Base-by-base conservation (phyloP, 2,888 invertebrate genomes). In the Tipula lateralis region DNA sequence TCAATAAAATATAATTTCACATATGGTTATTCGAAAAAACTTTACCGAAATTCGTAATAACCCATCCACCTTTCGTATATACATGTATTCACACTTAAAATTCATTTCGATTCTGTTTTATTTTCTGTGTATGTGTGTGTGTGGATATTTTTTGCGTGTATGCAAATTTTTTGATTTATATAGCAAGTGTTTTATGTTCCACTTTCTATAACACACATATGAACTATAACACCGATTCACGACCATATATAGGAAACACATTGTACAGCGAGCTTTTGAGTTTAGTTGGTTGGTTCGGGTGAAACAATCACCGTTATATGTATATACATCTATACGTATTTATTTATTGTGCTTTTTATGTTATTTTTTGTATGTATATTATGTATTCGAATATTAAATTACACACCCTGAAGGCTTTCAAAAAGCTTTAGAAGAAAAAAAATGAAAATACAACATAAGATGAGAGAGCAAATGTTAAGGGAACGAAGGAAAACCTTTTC, bases 401-500 rank as follows among this genome's bases (percentile, higher is more conserved):
- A 66, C 66, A 66, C 66, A n/a, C 66, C 66, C 66, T 66, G 66
- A 66, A 66, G 66, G 66, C 66, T 66, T 66, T 66, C 66, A 66
- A 66, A 44, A 66, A 66, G 66, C 66, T 66, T 66, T 9, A 50
- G 19, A 66, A 39, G 13, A 44, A 44, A 44, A 44, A 44, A 44
- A n/a, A 9, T 24, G 66, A 9, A 66, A 66, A 24, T 24, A 66
- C 66, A 66, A 66, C 66, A 66, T 66, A 82, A 82, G 82, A 82
- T 30, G 82, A 82, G 82, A 66, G 82, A 82, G 82, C 82, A 82
- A 82, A 82, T 30, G 82, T 82, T 82, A 82, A 82, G 30, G 82
- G 32, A 81, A 81, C 29, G 81, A 29, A 29, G 12, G 29, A 29
- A 81, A 81, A 81, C 81, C 81, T 81, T 81, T 81, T 81, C 29